Base-by-base conservation (phyloP, 2,888 invertebrate species). In the Phoronis australis region DNA sequence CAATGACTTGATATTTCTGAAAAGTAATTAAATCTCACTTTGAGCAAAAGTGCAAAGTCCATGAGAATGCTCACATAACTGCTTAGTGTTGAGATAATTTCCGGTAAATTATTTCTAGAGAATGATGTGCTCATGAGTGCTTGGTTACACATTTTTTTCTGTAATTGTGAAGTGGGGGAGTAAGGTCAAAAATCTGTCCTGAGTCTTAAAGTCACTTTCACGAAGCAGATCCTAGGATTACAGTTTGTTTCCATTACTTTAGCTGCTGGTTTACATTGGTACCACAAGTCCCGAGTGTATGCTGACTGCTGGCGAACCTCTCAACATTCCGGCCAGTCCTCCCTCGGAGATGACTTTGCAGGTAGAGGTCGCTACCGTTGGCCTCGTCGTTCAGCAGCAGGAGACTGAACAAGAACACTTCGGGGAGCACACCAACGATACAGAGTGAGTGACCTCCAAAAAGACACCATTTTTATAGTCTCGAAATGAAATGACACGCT, bases 251-350 rank as follows among this genome's bases (percentile, higher is more conserved):
- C 35, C 50, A 52, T 55, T 50, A 50, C 64, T 69, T 2, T 67
- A 91, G 91, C 81, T 93, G 52, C 80, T 95, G 51, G 87, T 88
- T 63, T 94, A 93, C 79, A 86, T 96, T 66, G 92, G 92, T 0
- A 85, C 88, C 75, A 90, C 91, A 1, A 94, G 93, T 64, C 88
- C 94, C 0, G 95, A 96, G 75, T 90, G 91, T 70, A 79, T 86
- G 41, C 81, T 84, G 51, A 80, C 79, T 45, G 78, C 81, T 49
- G 86, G 86, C 27, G 82, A 82, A 26, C 83, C 87, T 39, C 79
- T 93, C 54, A 92, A 93, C 77, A 85, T 86, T 53, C 88, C 91
- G 1, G 85, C 87, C 27, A 66, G 73, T 9, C 80, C 84, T 42
- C 68, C 72, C 18, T 70, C 69, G 54, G 68, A 66, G 23, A 80